Percentiles rank a stretch among this genome's conserved stretches.
Conservation (phyloP, 2,113 vertebrate species). For the Speoplatyrhinus poulsoni region DNA sequence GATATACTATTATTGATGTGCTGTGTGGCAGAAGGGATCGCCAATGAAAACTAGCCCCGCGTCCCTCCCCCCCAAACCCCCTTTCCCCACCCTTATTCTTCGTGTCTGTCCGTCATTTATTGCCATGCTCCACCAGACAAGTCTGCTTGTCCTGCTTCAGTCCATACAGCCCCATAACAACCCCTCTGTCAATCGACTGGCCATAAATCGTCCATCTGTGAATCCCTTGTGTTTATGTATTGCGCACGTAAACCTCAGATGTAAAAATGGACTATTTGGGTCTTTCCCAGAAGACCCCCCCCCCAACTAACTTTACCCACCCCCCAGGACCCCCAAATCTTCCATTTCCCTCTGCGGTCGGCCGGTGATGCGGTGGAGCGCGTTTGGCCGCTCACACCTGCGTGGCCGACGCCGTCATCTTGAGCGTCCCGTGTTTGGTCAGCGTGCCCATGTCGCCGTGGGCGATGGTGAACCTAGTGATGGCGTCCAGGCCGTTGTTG, state of each 20-base stretch:
- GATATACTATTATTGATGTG: constrained; percentile 44
- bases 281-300: constrained; percentile 6
- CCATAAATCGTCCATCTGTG: background rate
- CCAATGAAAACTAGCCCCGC: constrained; percentile 33
- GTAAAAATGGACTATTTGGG: constrained; percentile 59
- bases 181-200: constrained; percentile 12
- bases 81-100: constrained; percentile 15
- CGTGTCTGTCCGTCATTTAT: constrained; percentile 74
- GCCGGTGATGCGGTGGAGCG: constrained; percentile 54
- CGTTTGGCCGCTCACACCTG: constrained; percentile 67
- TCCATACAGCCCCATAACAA: constrained; percentile 27
- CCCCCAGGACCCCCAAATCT: constrained; percentile 14
- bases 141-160: constrained; percentile 29
- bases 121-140: constrained; percentile 76
- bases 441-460: constrained; percentile 77
- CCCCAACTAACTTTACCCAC: background rate
- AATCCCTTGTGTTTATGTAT: constrained; percentile 25
- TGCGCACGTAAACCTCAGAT: constrained; percentile 83
- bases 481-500: constrained; percentile 78
- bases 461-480: constrained; percentile 74
- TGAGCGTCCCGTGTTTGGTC: constrained; percentile 73
- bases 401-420: constrained; percentile 75
- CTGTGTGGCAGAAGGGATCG: constrained; percentile 43
- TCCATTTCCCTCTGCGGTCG: constrained; percentile 53
- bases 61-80: too few relatives aligned